These are phyloP conservation scores for Pocillopora damicornis DNA, from an alignment of 64 coral and sea anemone genomes.

Conservation along the genomic window DNA sequence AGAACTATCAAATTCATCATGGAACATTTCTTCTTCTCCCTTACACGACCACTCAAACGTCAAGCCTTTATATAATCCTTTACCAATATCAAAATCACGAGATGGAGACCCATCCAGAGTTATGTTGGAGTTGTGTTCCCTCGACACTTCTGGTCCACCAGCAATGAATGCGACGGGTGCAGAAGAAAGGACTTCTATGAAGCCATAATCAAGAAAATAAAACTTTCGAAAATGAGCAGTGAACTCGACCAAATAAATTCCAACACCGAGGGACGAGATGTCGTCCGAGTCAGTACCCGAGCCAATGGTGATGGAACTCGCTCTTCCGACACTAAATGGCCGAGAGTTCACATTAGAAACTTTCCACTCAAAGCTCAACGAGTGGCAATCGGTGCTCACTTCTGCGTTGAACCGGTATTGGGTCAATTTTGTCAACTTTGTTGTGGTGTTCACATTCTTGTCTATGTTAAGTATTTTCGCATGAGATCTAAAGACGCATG, in stretches of 20 bases:
- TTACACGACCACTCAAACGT: constrained; percentile 69
- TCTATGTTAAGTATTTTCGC: neutral
- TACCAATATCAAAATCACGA: constrained; percentile 23
- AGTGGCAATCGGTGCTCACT: neutral
- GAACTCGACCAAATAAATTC: neutral
- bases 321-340: neutral
- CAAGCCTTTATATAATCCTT: constrained; percentile 30
- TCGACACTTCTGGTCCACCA: constrained; percentile 36
- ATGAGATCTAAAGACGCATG: neutral
- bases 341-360: neutral
- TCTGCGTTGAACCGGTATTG: neutral
- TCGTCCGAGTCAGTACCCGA: neutral
- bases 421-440: neutral
- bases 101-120: constrained; percentile 54
- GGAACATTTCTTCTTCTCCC: constrained; percentile 44
- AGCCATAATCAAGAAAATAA: constrained; percentile 7
- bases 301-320: neutral
- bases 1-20: neutral
- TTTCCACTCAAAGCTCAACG: constrained; percentile 7
- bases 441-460: neutral
- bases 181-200: neutral
- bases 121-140: neutral
- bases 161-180: constrained; percentile 40
- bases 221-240: neutral
- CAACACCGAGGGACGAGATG: neutral